A percentile compares a stretch with the other conserved stretches of the same genome.
Conservation (phyloP, 1,140 invertebrate species). For the Aphaenogaster rudis region DNA sequence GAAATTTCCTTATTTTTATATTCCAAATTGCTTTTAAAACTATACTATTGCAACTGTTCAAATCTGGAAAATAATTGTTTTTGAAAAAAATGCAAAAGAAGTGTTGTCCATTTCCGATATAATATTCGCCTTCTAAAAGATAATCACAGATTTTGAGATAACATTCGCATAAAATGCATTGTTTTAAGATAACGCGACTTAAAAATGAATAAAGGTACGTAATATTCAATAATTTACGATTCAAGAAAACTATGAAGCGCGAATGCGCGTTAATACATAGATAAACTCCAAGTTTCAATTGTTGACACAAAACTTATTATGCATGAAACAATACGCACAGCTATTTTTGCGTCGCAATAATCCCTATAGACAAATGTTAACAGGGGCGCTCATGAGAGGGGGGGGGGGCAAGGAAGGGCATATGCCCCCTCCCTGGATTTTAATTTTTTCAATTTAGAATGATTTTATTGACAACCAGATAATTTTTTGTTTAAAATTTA, state of each 20-base stretch:
- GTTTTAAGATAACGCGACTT: neutral
- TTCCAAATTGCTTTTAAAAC: neutral
- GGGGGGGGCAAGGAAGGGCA: too few relatives aligned
- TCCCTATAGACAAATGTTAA: neutral
- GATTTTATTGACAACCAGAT: too few relatives aligned
- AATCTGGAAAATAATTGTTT: conserved; percentile 2
- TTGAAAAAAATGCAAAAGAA: neutral
- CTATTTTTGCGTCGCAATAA: neutral
- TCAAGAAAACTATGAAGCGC: neutral
- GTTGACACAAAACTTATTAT: neutral
- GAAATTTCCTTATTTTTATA: neutral
- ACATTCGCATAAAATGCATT: neutral
- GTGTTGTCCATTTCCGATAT: neutral
- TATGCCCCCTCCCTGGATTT: too few relatives aligned
- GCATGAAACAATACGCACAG: neutral
- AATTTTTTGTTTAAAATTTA: too few relatives aligned
- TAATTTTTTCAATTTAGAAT: too few relatives aligned
- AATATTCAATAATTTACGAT: neutral
- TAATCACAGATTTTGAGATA: neutral
- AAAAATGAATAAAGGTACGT: neutral
- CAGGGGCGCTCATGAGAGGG: too few relatives aligned
- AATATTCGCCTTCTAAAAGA: neutral
- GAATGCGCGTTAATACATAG: neutral
- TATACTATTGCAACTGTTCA: neutral
- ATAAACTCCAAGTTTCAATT: neutral